Percentiles rank a stretch among this genome's conserved stretches.
Conservation (phyloP, 2,888 invertebrate genomes). For the Clivina fossor region DNA sequence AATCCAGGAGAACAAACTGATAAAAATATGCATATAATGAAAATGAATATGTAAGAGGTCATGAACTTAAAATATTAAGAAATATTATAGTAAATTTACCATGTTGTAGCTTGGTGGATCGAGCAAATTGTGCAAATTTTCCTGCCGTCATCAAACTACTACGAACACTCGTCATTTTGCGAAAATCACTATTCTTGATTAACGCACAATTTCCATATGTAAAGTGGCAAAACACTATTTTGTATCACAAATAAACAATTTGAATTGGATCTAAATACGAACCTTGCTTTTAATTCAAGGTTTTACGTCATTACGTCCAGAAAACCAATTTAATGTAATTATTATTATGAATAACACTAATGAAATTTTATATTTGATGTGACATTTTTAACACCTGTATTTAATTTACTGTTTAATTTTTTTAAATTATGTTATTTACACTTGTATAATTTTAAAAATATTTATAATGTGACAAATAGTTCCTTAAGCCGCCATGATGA, state of each 20-base stretch:
- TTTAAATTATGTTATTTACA: constrained; percentile 23
- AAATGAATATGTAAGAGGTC: not conserved
- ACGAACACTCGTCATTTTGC: constrained; percentile 52
- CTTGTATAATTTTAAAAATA: constrained; percentile 24
- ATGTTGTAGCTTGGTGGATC: constrained; percentile 49
- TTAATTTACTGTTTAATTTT: constrained; percentile 2
- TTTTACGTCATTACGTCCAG: constrained; percentile 26
- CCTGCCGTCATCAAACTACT: constrained; percentile 52
- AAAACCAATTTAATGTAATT: constrained; percentile 9
- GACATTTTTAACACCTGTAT: constrained; percentile 13
- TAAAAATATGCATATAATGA: not conserved
- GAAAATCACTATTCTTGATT: constrained; percentile 5
- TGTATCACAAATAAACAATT: constrained; percentile 6
- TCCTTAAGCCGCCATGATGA: constrained; percentile 32
- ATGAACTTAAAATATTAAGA: not conserved
- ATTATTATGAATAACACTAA: not conserved
- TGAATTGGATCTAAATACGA: not conserved
- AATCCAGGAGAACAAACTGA: not conserved
- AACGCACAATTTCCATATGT: constrained; percentile 9
- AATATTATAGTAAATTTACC: constrained; percentile 46
- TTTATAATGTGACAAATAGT: constrained; percentile 19
- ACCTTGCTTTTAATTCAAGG: constrained; percentile 24
- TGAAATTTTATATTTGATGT: not conserved
- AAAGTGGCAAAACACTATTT: constrained; percentile 5
- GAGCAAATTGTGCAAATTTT: constrained; percentile 50